Evolutionary conservation across 2,888 invertebrate species (phyloP), one percentile per base, ranked within the genome.

Genomic region (Netelia inedita): DNA sequence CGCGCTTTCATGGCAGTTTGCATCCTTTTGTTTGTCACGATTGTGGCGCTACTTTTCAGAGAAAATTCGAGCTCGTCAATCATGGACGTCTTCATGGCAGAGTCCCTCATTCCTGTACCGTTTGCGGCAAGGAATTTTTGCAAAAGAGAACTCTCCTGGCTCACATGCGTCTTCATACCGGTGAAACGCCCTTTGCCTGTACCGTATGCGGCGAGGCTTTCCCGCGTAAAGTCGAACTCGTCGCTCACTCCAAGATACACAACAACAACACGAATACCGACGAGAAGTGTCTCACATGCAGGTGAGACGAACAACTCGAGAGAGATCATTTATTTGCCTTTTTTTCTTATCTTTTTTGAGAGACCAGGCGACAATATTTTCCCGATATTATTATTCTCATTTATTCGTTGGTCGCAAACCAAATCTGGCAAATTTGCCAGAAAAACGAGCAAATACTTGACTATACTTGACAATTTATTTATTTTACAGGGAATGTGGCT

Each of bases 1-100:
- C 97, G 83, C 95, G 98, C 86, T 98, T 98, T 94, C 98, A 98
- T 94, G 98, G 98, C n/a, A 99, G 99, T 8, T 96, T 98, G 91
- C 98, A 98, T 91, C 99, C 99, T 11, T 99, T 98, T 94, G 97
- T 97, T 88, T 99, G 99, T 94, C 96, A 96, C 75, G 98, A 98
- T 92, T 99, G 99, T 92, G 97, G 97, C 23, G 96, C 96, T 74
- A 97, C 97, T 82, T 97, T 97, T 94, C 96, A 97, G 81, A 95
- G 97, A 86, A 97, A 97, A 95, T 97, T 97, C 94, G 97, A 97
- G 93, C 94, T 97, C 88, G 97, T 97, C 66, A 97, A 97, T 94
- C 97, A 97, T 94, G 97, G 97, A 11, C 95, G 97, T 8, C 95
- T 97, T 86, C 97, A 97, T 93, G 97, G 97, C 35, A 95, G 97